Evolutionary conservation across 2,888 invertebrate genomes (phyloP), one percentile per base, ranked within the genome.

Genomic region (Aromia moschata): DNA sequence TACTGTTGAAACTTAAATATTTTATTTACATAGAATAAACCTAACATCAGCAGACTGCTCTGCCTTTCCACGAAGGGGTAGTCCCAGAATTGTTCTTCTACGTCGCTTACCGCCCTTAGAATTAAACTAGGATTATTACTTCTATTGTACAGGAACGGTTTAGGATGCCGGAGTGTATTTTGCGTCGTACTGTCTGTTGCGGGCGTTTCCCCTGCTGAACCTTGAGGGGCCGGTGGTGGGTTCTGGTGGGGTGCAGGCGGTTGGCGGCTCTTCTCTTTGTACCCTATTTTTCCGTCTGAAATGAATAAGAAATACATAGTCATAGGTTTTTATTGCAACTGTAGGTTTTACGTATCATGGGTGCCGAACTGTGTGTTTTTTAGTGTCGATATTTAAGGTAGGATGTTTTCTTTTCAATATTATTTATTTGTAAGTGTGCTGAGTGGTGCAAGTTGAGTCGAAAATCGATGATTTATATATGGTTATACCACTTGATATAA

Each of bases 21-120:
- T 59, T 68, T 66, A 65, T 74, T 73, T 58, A 79, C 53, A 65
- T 77, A 67, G 66, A 74, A 71, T 67, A 80, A 70, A 52, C 76
- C 76, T 61, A 66, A 55, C 44, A 69, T 64, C 53, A 79, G 47
- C 61, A 77, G 67, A 55, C 74, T 74, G 15, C 61, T 66, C 63
- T 76, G 65, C 53, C 67, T 55, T 51, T 65, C 47, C 44, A 62
- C 37, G 31, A 65, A 25, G 36, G 64, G 59, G 58, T 67, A 60
- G 60, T 52, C 63, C 67, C 74, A 76, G 60, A 77, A 75, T 43
- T 77, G 72, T 36, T 72, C 58, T 58, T 75, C 71, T 38, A 79
- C 62, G 25, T 74, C 72, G 64, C 69, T 63, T 12, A 77, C 64
- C 12, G 76, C 74, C 33, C 62, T 70, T 52, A 77, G 65, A 54